phyloP scores from a whole-genome alignment of 2,888 invertebrate genomes.

The Pammene aurita region DNA sequence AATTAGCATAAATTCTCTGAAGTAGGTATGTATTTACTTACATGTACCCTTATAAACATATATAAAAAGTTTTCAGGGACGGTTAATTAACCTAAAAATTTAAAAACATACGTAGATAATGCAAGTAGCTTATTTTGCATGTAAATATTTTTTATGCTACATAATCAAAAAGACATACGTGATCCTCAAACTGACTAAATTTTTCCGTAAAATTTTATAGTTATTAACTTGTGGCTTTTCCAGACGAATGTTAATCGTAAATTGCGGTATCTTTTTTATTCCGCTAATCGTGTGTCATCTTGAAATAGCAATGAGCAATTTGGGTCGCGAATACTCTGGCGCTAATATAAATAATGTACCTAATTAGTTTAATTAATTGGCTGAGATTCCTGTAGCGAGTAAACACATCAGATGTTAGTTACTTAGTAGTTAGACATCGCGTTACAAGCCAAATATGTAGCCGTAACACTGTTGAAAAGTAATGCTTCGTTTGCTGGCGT shows the following conservation, averaged over 20 bases:
- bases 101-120: too few species aligned
- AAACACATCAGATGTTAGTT: conserved; percentile 47
- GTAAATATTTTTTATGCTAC: too few species aligned
- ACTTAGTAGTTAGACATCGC: conserved; percentile 37
- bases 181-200: too few species aligned
- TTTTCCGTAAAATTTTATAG: too few species aligned
- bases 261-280: not conserved
- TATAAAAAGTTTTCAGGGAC: too few species aligned
- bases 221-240: not conserved
- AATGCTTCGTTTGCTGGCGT: conserved; percentile 54
- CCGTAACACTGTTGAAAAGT: conserved; percentile 56
- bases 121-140: too few species aligned
- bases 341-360: conserved; percentile 46
- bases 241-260: not conserved
- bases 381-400: conserved; percentile 50
- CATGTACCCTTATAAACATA: too few species aligned
- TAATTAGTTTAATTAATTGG: conserved; percentile 57
- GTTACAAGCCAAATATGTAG: conserved; percentile 55
- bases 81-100: too few species aligned
- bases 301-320: conserved; percentile 55
- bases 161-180: too few species aligned
- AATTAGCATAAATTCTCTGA: too few species aligned
- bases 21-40: too few species aligned
- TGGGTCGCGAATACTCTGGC: conserved; percentile 53
- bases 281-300: conserved; percentile 41